Conservation (phyloP, 2,888 invertebrate species). For the Dascillus cervinus region DNA sequence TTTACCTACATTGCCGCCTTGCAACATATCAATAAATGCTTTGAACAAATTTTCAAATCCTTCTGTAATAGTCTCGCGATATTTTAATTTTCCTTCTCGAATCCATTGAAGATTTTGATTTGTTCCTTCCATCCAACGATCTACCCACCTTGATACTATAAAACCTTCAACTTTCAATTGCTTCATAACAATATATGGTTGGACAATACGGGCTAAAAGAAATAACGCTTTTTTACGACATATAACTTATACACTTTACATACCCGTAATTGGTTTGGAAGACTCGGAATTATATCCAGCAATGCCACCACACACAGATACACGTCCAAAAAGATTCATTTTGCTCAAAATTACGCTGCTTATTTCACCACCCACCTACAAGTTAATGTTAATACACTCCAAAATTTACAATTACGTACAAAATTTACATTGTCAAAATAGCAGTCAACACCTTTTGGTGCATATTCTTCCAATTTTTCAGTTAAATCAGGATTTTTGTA, state of each 20-base stretch:
- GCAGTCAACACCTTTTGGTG: constrained; percentile 63
- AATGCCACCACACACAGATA: constrained; percentile 1
- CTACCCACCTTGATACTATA: constrained; percentile 46
- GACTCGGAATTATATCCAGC: background rate
- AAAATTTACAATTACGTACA: background rate
- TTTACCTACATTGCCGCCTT: constrained; percentile 63
- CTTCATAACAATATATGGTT: background rate
- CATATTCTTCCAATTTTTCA: constrained; percentile 49
- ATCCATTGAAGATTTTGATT: constrained; percentile 55
- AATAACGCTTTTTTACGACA: too few species aligned
- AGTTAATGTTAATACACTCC: too few species aligned
- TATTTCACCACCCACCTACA: constrained; percentile 1
- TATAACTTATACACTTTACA: too few species aligned
- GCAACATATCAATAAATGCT: constrained; percentile 54
- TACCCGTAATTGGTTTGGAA: too few species aligned
- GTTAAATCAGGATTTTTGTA: constrained; percentile 56
- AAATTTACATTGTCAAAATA: constrained; percentile 67
- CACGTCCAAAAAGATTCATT: constrained; percentile 1
- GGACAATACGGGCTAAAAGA: constrained; percentile 1
- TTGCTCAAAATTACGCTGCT: background rate
- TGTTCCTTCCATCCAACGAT: constrained; percentile 57
- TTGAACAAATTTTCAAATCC: constrained; percentile 64
- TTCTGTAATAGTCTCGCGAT: constrained; percentile 58
- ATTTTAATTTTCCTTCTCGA: constrained; percentile 59
- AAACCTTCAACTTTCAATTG: constrained; percentile 60